phyloP scores from a whole-genome alignment of 1,140 invertebrate genomes.

The Meteorus sp. region DNA sequence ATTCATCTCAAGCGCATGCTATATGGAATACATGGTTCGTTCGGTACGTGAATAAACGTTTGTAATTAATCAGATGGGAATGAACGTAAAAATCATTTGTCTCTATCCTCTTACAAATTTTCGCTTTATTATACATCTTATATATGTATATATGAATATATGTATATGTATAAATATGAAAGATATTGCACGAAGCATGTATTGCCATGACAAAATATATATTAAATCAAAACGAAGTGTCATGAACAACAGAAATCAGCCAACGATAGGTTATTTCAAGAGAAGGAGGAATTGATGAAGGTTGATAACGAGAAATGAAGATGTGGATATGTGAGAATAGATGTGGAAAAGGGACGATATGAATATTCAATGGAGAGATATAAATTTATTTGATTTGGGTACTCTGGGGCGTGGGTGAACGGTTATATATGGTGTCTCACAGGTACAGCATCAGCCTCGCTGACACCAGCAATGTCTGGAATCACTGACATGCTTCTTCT shows the following conservation, averaged over 20 bases:
- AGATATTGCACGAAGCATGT: constrained; percentile 45
- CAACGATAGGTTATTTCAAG: no score
- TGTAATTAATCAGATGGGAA: neutral
- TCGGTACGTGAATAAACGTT: constrained; percentile 25
- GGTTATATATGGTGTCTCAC: constrained; percentile 54
- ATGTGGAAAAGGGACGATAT: neutral
- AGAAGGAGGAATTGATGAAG: no score
- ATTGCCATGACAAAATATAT: constrained; percentile 19
- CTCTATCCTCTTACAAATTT: neutral
- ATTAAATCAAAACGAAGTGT: no score
- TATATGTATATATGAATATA: constrained; percentile 2
- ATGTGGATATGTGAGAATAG: no score
- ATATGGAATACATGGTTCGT: constrained; percentile 40
- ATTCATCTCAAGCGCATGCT: constrained; percentile 31
- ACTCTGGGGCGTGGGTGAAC: constrained; percentile 48
- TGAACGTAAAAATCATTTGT: neutral
- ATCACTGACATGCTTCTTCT: constrained; percentile 60
- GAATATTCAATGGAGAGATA: neutral
- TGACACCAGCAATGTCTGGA: constrained; percentile 55
- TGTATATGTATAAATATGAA: constrained; percentile 19
- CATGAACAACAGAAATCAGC: no score
- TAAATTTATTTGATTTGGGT: neutral
- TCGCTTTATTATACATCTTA: neutral
- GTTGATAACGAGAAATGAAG: no score
- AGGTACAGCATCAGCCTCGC: constrained; percentile 57